Evolutionary conservation across 2,797 vertebrate species (phyloP).

Genomic region (Prionace glauca): DNA sequence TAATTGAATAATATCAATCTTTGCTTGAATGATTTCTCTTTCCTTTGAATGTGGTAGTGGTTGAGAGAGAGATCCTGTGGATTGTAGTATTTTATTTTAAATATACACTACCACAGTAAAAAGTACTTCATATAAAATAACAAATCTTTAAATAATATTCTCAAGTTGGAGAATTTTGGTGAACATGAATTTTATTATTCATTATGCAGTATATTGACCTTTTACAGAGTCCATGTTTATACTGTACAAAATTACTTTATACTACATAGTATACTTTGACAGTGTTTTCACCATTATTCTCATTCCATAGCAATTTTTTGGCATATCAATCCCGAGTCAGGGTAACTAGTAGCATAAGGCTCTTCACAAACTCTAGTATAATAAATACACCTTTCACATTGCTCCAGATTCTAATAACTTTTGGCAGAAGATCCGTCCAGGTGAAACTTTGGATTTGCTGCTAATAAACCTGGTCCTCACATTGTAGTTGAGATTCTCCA

Average conservation of each 20-base stretch:
- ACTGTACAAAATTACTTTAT: slow-evolving; percentile 29
- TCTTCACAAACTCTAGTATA: slow-evolving; percentile 14
- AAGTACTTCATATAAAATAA: neutral
- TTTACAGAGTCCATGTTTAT: slow-evolving; percentile 11
- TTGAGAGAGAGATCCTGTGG: neutral
- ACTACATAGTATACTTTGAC: slow-evolving; percentile 11
- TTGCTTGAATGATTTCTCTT: neutral
- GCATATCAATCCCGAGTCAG: neutral
- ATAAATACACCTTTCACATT: neutral
- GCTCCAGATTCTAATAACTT: neutral
- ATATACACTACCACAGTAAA: neutral
- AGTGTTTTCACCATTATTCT: slow-evolving; percentile 4
- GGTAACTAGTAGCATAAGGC: neutral
- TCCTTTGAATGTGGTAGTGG: neutral
- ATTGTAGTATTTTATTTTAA: neutral
- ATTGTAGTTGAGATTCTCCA: neutral
- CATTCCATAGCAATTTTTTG: neutral
- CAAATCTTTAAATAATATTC: neutral
- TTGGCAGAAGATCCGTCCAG: neutral
- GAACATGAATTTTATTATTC: slow-evolving; percentile 9
- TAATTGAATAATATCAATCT: neutral
- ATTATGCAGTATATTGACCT: slow-evolving; percentile 15
- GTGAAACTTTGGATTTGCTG: slow-evolving; percentile 1
- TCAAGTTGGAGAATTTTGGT: neutral
- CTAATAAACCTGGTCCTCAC: too few relatives aligned